Base-by-base conservation (phyloP, 2,797 vertebrate species). In the Poecilia wingei region DNA sequence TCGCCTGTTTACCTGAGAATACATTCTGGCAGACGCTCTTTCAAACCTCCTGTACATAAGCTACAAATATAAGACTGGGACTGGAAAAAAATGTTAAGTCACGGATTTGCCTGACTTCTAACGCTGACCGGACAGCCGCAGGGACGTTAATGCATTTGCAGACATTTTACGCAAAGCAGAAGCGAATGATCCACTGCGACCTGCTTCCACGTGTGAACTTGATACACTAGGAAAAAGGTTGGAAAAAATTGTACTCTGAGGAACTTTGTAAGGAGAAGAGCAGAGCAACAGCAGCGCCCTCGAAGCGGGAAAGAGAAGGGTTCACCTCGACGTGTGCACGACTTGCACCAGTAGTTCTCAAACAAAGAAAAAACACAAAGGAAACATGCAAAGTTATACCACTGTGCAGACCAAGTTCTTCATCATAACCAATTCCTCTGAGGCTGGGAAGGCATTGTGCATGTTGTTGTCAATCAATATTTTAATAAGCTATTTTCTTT, bases 401-500 rank as follows among this genome's bases (percentile, higher is more conserved):
- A 64, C 36, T 55, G 78, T 80, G 82, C 79, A 82, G 81, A 85
- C 51, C 75, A 84, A 74, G 71, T 80, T 83, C 86, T 86, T 79
- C 82, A 68, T 82, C 72, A 43, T 77, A 68, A 85, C 80, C 84
- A 72, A 82, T 85, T 81, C 80, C 85, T 77, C 81, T 36, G 84
- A 88, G 80, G 88, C 87, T 87, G 88, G 85, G 87, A 84, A 91
- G 88, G 87, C 91, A 89, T 92, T 51, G 89, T 95, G 95, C 95
- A 96, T 96, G 95, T 94, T 78, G 88, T 93, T 83, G 88, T 94
- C 92, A 88, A 84, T 92, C 91, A 88, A 82, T 92, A 92, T 93
- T 94, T 94, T 91, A 92, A 94, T 93, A 96, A 95, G 94, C 91
- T 94, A 91, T 92, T 91, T 94, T 66, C 78, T 81, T 82, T 84